Evolutionary conservation across 2,113 vertebrate genomes (phyloP).

Genomic region (Oreocharis arfaki): DNA sequence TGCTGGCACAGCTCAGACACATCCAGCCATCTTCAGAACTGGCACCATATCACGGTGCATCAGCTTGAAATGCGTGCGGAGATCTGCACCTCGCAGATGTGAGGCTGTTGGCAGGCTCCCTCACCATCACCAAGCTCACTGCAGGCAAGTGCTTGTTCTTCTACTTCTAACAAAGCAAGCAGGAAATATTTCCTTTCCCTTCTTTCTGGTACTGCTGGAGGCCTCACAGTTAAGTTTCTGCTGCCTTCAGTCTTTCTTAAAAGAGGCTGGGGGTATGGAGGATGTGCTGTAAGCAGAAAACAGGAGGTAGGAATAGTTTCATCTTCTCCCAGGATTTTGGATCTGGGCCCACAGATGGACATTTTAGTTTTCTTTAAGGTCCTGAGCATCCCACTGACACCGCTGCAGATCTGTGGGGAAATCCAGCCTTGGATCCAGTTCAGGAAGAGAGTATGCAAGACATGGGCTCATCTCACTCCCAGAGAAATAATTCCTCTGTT

Average conservation of each 20-base stretch:
- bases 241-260: background rate
- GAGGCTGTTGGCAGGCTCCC: background rate
- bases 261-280: background rate
- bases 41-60: background rate
- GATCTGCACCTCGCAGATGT: background rate
- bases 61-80: background rate
- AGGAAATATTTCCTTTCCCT: background rate
- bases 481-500: background rate
- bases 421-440: background rate
- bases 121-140: background rate
- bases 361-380: background rate
- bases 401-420: background rate
- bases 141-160: background rate
- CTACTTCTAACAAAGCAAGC: background rate
- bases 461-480: background rate
- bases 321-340: background rate
- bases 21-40: background rate
- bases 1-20: background rate
- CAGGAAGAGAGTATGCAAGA: background rate
- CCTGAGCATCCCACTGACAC: background rate
- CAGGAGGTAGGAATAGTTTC: background rate
- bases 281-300: background rate
- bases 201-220: background rate
- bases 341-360: background rate
- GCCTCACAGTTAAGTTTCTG: background rate